Evolutionary conservation across 1,140 invertebrate genomes (phyloP), one percentile per base, ranked within the genome.

Genomic region (Achatina immaculata): DNA sequence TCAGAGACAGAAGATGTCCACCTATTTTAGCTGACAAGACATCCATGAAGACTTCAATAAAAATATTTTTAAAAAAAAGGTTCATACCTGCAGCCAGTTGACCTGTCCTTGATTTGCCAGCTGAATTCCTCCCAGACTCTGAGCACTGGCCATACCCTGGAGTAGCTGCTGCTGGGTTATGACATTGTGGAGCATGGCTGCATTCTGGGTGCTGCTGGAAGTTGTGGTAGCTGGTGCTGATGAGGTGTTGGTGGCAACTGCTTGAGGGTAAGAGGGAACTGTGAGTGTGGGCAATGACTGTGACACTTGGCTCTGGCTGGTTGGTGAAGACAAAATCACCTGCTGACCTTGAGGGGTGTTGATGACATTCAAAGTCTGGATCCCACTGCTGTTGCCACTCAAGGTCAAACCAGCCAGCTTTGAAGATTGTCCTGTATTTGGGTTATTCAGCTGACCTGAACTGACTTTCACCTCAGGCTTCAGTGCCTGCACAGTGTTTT

Each of bases 181-280:
- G 16, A 87, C 82, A 71, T 86, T 85, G 34, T 82, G 80, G 21
- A 85, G 83, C 34, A 75, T 80, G 16, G 83, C 68, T 28, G 85
- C 72, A 55, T 82, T 84, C 69, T 79, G 77, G 14, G 42, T 76
- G 90, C 91, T 45, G 89, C 90, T 4, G 86, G 90, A 71, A 91
- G 91, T 40, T 90, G 90, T 78, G 87, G 89, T 36, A 88, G 89
- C 51, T 86, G 91, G n/a, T 86, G 87, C 66, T 90, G 86, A 66
- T 85, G 87, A n/a, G 65, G 88, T 85, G 90, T 92, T 80, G 87
- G 85, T 58, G 89, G 81, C 82, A 90, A 95, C 11, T 94, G 95
- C 84, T 86, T 84, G 79, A 34, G 81, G 81, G 72, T 82, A 84
- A 14, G 80, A 80, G 31, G 80, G 43, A 6, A 83, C 80, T 11